Conservation (phyloP, 37 sponge, comb jelly and placozoan species). For the Tethya wilhelma region DNA sequence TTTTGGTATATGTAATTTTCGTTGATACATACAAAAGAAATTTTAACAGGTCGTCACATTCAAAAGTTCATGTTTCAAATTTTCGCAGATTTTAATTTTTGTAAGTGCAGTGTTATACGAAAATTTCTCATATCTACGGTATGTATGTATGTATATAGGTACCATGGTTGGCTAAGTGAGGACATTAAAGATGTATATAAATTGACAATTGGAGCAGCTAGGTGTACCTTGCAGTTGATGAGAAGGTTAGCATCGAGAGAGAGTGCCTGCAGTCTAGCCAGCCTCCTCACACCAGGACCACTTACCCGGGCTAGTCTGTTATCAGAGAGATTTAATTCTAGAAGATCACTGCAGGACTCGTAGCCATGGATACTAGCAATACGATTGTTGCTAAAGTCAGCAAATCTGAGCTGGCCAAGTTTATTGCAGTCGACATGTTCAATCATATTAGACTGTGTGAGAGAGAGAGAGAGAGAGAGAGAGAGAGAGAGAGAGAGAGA, state of each 20-base stretch:
- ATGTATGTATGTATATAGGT: too few relatives aligned
- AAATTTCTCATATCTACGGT: too few relatives aligned
- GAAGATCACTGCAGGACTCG: constrained; percentile 7
- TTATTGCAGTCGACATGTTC: constrained; percentile 26
- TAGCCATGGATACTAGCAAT: constrained; percentile 47
- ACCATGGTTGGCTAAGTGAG: too few relatives aligned
- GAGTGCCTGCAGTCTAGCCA: constrained; percentile 19
- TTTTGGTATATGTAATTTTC: too few relatives aligned
- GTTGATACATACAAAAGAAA: too few relatives aligned
- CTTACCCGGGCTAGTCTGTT: constrained; percentile 57
- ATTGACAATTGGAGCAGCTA: too few relatives aligned
- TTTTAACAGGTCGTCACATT: too few relatives aligned
- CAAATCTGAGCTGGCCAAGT: constrained; percentile 17
- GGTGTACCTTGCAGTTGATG: constrained; percentile 47
- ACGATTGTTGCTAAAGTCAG: constrained; percentile 53
- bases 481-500: constrained; percentile 27
- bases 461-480: constrained; percentile 21
- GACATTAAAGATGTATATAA: too few relatives aligned
- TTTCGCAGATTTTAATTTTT: too few relatives aligned
- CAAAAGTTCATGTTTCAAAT: too few relatives aligned
- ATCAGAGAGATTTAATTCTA: constrained; percentile 35
- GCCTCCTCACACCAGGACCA: not conserved
- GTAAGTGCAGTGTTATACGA: too few relatives aligned
- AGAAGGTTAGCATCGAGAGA: constrained; percentile 36
- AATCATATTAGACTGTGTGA: constrained; percentile 38